Conservation (phyloP, 2,797 vertebrate species). For the Threskiornis aethiopicus region DNA sequence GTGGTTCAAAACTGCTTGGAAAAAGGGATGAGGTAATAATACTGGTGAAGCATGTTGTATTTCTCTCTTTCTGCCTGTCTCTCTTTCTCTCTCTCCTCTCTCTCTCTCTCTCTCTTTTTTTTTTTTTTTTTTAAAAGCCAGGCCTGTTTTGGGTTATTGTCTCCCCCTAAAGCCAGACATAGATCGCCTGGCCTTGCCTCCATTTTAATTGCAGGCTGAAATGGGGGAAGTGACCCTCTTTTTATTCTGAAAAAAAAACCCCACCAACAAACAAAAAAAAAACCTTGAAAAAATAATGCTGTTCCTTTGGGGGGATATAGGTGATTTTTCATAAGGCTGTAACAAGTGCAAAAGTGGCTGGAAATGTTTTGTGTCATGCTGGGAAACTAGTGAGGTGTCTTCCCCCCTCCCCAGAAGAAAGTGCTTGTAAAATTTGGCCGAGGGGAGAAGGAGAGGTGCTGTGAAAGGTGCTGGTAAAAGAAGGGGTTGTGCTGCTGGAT, state of each 20-base stretch:
- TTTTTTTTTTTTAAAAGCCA: constrained; percentile 25
- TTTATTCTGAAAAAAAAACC: neutral
- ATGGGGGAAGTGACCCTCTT: constrained; percentile 58
- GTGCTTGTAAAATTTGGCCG: neutral
- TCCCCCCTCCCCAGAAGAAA: neutral
- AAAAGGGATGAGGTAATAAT: constrained; percentile 75
- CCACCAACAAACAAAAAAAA: neutral
- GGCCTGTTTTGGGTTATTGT: constrained; percentile 76
- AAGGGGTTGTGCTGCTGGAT: constrained; percentile 30
- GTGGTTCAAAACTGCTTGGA: constrained; percentile 72
- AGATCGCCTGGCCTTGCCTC: constrained; percentile 86
- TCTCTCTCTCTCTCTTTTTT: neutral
- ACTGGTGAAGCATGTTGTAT: constrained; percentile 57
- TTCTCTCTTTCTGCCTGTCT: constrained; percentile 17
- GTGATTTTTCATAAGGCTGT: neutral
- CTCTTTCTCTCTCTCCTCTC: neutral
- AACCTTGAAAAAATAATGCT: neutral
- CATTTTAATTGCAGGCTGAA: constrained; percentile 81
- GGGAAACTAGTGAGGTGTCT: neutral
- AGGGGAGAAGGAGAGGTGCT: constrained; percentile 12
- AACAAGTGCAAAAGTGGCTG: constrained; percentile 63
- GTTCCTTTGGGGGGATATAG: neutral
- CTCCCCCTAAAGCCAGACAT: constrained; percentile 76
- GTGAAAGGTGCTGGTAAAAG: constrained; percentile 1
- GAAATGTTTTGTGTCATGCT: constrained; percentile 22